phyloP scores from a whole-genome alignment of 2,113 vertebrate genomes.

The Hypocryptadius cinnamomeus region DNA sequence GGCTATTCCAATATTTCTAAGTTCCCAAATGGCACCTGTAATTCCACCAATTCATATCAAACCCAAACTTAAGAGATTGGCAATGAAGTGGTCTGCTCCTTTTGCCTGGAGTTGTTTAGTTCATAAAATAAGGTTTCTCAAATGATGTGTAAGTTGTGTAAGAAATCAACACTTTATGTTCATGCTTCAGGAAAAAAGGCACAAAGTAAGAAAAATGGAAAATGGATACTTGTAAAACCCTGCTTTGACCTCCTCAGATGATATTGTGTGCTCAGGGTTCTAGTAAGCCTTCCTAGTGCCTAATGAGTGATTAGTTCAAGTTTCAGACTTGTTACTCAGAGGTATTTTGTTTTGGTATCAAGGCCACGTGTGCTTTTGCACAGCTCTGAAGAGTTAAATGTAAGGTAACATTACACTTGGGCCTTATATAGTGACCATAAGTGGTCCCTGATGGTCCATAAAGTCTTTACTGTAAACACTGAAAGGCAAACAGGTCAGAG shows the following conservation, averaged over 20 bases:
- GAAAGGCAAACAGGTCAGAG: slow-evolving; percentile 16
- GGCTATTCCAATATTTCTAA: background rate
- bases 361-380: background rate
- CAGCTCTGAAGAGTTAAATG: background rate
- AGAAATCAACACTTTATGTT: background rate
- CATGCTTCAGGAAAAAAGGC: background rate
- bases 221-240: background rate
- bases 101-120: background rate
- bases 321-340: background rate
- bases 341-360: background rate
- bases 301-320: background rate
- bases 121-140: background rate
- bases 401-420: background rate
- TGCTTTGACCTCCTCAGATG: background rate
- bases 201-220: background rate
- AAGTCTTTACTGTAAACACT: background rate
- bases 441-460: background rate
- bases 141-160: fast-evolving
- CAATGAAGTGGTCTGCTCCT: background rate
- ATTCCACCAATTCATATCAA: background rate
- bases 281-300: background rate
- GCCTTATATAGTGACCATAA: background rate
- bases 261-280: background rate
- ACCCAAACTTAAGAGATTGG: background rate
- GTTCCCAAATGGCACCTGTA: background rate